Evolutionary conservation across 2,113 vertebrate genomes (phyloP), one percentile per base, ranked within the genome.

Genomic region (Suricata suricatta): DNA sequence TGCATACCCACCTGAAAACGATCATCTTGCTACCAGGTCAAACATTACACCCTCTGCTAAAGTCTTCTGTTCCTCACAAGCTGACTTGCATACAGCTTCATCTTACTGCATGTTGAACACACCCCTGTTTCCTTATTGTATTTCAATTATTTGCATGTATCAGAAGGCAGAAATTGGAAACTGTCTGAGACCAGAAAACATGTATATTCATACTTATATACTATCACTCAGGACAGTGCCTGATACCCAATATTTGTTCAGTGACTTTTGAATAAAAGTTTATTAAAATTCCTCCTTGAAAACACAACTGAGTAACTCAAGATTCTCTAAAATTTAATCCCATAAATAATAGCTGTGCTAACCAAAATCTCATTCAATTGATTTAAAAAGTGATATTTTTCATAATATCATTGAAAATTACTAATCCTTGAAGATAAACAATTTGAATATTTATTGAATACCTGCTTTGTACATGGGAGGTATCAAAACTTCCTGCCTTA

Each of bases 211-310:
- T n/a, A 29, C 92, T 82, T 79, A 5, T 16, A 90, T 69, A 17
- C 23, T 41, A 66, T 0, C 5, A 76, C 8, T 16, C 52, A 47
- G 17, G 8, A 68, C 2, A 76, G 10, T 38, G 5, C 31, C 74
- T 6, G 74, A 63, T 4, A 94, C 17, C 60, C 44, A 85, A 88
- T 35, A 63, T 79, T 21, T 74, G 13, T 25, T 80, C 41, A 64
- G 84, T 63, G 21, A 66, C 64, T 91, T 90, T 88, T 71, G 9
- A 88, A 63, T 88, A 71, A 74, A 63, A 72, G 33, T 27, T 7
- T 90, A 63, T 27, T 66, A 86, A 90, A 74, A 88, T 13, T 52
- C 41, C 15, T 95, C 10, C 47, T 74, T 87, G 63, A 96, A 96
- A 82, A 92, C 64, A 83, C 6, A 96, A 29, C 13, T 86, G 17